Evolutionary conservation across 2,797 vertebrate species (phyloP), one percentile per base, ranked within the genome.

Genomic region (Emydoidea blandingii): DNA sequence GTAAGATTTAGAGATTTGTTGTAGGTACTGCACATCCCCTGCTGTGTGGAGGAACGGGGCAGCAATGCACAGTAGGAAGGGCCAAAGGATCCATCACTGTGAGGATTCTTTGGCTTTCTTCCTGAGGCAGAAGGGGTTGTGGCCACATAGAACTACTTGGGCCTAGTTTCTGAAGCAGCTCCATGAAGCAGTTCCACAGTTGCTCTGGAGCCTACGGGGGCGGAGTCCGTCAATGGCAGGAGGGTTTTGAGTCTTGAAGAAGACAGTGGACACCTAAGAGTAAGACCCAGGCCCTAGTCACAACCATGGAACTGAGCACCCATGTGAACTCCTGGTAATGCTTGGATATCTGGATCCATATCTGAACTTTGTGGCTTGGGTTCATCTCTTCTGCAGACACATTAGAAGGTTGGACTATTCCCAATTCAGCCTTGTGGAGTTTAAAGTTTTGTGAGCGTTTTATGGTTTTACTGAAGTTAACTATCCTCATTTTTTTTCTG

Each of bases 21-120:
- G 3, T 4, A 41, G 19, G 52, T 12, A 31, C 21, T 4, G 6
- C 0, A 0, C 7, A 6, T n/a, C 3, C 80, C 25, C 15, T 59
- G 47, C 49, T 50, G 27, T 54, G 62, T n/a, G 8, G 2, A 23
- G 29, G 47, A 41, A 59, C 8, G 34, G 72, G 21, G 52, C 11
- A n/a, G 21, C 23, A 41, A 6, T 8, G 9, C 8, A 6, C 4
- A 23, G 47, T 25, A 31, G 21, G 31, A 47, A 72, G 79, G 7
- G 16, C 1, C 0, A 5, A 21, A 87, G 31, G 37, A 80, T 11
- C 5, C 27, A 34, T 2, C 44, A 3, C 21, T 49, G 2, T 6
- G 2, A 4, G 59, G 53, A 83, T 15, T 34, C 50, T 14, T n/a
- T 21, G 21, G 4, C 41, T 0, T 1, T 34, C 12, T 29, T 57